These are phyloP conservation scores for Labroides dimidiatus DNA, from an alignment of 2,797 vertebrate genomes.

Conservation along the genomic window DNA sequence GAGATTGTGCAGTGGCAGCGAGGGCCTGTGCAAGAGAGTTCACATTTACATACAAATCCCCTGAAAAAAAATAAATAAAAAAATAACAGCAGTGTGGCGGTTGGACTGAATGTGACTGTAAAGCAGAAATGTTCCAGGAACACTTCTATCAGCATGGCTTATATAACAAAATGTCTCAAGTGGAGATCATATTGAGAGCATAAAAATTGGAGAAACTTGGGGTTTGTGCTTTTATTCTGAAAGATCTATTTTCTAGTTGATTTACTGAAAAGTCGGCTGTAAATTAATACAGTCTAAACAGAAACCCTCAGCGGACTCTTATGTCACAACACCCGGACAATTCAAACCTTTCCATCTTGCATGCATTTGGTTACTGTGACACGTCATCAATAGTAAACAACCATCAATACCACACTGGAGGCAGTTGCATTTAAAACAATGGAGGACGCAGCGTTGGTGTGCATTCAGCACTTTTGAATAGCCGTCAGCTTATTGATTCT, in stretches of 20 bases:
- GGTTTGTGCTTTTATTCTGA: constrained; percentile 13
- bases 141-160: constrained; percentile 22
- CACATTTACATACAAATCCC: constrained; percentile 63
- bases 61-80: constrained; percentile 5
- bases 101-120: constrained; percentile 40
- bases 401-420: constrained; percentile 65
- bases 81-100: constrained; percentile 21
- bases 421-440: constrained; percentile 72
- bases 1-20: constrained; percentile 60
- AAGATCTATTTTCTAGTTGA: constrained; percentile 4
- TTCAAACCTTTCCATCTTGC: constrained; percentile 52
- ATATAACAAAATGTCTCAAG: constrained; percentile 18
- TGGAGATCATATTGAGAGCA: constrained; percentile 55
- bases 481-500: constrained; percentile 72
- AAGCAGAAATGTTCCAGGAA: constrained; percentile 38
- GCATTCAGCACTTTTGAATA: constrained; percentile 79
- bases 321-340: constrained; percentile 37
- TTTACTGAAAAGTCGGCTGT: constrained; percentile 35
- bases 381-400: constrained; percentile 65
- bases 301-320: constrained; percentile 35
- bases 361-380: constrained; percentile 59
- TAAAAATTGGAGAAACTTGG: constrained; percentile 43
- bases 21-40: constrained; percentile 56
- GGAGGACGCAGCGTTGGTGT: constrained; percentile 52
- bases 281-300: constrained; percentile 36